A percentile compares a stretch with the other conserved stretches of the same genome.
phyloP scores from a whole-genome alignment of 1,140 invertebrate species.

The Gryllus bimaculatus region DNA sequence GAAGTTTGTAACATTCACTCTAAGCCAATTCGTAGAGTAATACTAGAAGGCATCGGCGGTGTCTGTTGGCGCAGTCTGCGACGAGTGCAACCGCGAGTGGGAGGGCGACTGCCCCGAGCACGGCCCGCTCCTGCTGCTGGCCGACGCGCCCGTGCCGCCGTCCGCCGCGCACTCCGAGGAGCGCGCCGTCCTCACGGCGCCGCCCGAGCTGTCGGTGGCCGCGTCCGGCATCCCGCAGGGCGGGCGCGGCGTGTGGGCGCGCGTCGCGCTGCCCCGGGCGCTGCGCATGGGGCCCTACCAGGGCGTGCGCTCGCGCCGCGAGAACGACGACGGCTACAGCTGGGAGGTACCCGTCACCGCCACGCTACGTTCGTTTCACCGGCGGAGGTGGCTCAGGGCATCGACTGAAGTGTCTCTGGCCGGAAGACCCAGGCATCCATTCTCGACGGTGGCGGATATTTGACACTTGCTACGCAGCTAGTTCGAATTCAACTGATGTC shows the following conservation, averaged over 20 bases:
- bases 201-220: slow-evolving; percentile 18
- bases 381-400: too few relatives aligned
- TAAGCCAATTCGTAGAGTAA: too few relatives aligned
- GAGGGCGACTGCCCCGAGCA: slow-evolving; percentile 25
- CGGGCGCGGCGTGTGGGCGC: slow-evolving; percentile 36
- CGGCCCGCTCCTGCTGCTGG: slow-evolving; percentile 21
- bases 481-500: too few relatives aligned
- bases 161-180: neutral
- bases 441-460: too few relatives aligned
- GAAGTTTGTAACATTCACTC: too few relatives aligned
- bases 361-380: too few relatives aligned
- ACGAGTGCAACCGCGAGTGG: slow-evolving; percentile 24
- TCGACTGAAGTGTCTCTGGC: too few relatives aligned
- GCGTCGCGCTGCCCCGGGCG: slow-evolving; percentile 30
- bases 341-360: slow-evolving; percentile 27
- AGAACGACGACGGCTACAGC: slow-evolving; percentile 31
- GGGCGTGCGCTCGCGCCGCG: slow-evolving; percentile 25
- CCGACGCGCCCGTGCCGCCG: slow-evolving; percentile 21
- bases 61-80: slow-evolving; percentile 23
- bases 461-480: too few relatives aligned
- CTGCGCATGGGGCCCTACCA: slow-evolving; percentile 38
- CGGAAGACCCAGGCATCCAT: too few relatives aligned
- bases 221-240: slow-evolving; percentile 17
- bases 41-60: too few relatives aligned
- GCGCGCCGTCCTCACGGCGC: slow-evolving; percentile 21